Conservation (phyloP, 2,888 invertebrate genomes). For the Chaitophorus viminalis region DNA sequence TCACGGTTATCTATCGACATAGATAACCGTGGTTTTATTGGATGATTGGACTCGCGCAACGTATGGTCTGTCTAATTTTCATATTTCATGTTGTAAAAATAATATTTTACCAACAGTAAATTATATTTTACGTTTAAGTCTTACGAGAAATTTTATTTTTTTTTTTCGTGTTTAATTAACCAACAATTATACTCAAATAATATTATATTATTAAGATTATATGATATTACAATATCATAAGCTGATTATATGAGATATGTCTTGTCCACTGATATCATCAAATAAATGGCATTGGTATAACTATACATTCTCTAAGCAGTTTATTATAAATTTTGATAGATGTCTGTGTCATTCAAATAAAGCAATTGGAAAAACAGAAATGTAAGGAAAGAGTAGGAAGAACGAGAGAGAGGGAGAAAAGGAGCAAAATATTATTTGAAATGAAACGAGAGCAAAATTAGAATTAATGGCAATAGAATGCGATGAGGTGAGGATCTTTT, state of each 20-base stretch:
- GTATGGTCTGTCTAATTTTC: no score
- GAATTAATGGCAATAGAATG: constrained; percentile 14
- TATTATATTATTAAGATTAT: no score
- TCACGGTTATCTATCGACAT: no score
- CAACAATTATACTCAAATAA: no score
- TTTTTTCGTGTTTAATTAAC: constrained; percentile 6
- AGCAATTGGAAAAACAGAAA: not conserved
- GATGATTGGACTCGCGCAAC: no score
- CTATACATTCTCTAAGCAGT: not conserved
- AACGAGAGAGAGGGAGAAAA: not conserved
- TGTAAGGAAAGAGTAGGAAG: not conserved
- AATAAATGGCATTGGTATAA: constrained; percentile 1
- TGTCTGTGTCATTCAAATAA: constrained; percentile 17
- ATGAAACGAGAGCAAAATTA: constrained; percentile 22
- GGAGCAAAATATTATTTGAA: not conserved
- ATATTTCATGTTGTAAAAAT: no score
- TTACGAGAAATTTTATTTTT: not conserved
- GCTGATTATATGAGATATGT: constrained; percentile 6
- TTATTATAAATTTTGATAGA: constrained; percentile 29
- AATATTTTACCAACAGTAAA: no score
- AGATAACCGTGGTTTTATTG: no score
- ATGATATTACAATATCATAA: no score
- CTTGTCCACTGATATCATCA: not conserved
- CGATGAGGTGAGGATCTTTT: not conserved
- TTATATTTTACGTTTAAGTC: not conserved